A percentile compares a stretch with the other conserved stretches of the same genome.
phyloP scores from a whole-genome alignment of 2,797 vertebrate species.

The Oreonectes daqikongensis region DNA sequence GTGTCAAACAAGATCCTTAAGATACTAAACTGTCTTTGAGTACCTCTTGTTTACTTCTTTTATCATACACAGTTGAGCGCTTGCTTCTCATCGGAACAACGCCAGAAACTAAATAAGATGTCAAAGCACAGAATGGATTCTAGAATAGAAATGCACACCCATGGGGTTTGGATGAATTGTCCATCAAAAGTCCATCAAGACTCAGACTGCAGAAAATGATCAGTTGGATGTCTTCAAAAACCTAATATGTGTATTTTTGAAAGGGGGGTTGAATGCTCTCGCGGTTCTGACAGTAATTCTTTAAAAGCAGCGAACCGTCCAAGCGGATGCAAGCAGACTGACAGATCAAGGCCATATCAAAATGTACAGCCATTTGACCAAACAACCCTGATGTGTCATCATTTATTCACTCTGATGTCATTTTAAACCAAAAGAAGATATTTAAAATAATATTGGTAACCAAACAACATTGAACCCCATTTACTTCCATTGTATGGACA shows the following conservation, averaged over 20 bases:
- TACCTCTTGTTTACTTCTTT: conserved; percentile 3
- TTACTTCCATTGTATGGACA: too few relatives aligned
- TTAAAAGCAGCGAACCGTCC: conserved; percentile 44
- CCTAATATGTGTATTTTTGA: too few relatives aligned
- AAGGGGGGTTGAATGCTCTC: conserved; percentile 2
- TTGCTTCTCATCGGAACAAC: conserved; percentile 42
- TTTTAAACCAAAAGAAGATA: too few relatives aligned
- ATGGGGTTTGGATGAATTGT: conserved; percentile 24
- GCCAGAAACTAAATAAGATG: conserved; percentile 41
- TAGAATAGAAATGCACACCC: conserved; percentile 33
- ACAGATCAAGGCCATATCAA: not conserved
- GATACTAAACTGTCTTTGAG: conserved; percentile 15
- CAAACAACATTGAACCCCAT: too few relatives aligned
- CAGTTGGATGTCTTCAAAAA: too few relatives aligned
- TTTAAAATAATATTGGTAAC: too few relatives aligned
- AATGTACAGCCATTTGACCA: conserved; percentile 29
- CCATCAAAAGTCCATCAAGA: not conserved
- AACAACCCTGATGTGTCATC: conserved; percentile 10
- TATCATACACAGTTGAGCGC: conserved; percentile 23
- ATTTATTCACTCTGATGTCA: conserved; percentile 1
- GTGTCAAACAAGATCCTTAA: conserved; percentile 25
- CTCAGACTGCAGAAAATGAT: conserved; percentile 3
- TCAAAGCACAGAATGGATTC: conserved; percentile 40
- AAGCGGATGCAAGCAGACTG: not conserved
- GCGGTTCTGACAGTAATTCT: conserved; percentile 32